Evolutionary conservation across 2,797 vertebrate species (phyloP), one percentile per base, ranked within the genome.

Genomic region (Gymnoscopelus braueri): DNA sequence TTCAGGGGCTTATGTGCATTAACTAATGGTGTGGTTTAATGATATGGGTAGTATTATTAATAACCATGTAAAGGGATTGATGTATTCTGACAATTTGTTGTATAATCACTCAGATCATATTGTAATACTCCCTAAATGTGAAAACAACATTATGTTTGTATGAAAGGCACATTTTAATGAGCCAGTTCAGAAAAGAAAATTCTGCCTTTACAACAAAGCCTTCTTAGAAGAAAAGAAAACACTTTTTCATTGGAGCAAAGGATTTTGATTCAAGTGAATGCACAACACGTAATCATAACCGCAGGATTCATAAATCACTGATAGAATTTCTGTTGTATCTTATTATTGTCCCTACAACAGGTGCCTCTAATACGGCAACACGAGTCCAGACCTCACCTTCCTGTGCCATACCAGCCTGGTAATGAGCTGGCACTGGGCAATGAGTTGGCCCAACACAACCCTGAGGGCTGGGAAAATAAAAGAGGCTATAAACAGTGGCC

Each of bases 401-500:
- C 81, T 3, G 53, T 10, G 5, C 67, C 7, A 0, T 55, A 60
- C 14, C 71, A 19, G 15, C 57, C 53, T 32, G 77, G 72, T 10
- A 83, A 85, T 4, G 69, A 86, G 35, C 72, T 85, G 69, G 12
- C 58, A 2, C 51, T 77, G 10, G 51, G 69, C 75, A 92, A 93
- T 4, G 52, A 82, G 54, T 76, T 89, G 3, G 4, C 35, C 6
- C 78, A 82, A 0, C 3, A 76, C 4, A 77, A 67, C 74, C 71
- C 80, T 59, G 85, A 65, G 62, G 82, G 55, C 72, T 92, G 91
- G 88, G 88, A 89, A 67, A 87, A 71, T 24, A 79, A 89, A 66
- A 80, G 6, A 0, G 82, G 82, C 11, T 83, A 83, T 80, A 90
- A 91, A 66, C 89, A 90, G 74, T 75, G 89, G 74, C 88, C 87